phyloP scores from a whole-genome alignment of 2,113 vertebrate genomes.

The Ceyx cyanopectus region DNA sequence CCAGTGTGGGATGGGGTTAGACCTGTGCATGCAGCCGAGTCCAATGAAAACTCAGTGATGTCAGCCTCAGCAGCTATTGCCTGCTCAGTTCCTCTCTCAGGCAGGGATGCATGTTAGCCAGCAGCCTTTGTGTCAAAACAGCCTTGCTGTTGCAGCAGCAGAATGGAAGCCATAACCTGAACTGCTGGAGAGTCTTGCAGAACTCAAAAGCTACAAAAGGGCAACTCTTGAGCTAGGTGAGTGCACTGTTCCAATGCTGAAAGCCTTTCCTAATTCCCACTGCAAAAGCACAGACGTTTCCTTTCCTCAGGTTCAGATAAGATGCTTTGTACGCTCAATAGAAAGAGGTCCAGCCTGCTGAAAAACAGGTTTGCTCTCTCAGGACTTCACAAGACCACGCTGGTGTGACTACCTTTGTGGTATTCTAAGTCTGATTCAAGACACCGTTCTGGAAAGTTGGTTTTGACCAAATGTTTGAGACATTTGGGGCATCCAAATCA shows the following conservation, averaged over 20 bases:
- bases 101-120: slow-evolving; percentile 16
- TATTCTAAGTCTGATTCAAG: slow-evolving; percentile 51
- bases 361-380: slow-evolving; percentile 11
- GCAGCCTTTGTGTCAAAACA: slow-evolving; percentile 12
- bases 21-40: background rate
- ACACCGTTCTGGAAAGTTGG: slow-evolving; percentile 46
- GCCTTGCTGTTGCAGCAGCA: background rate
- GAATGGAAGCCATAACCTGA: background rate
- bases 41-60: slow-evolving; percentile 46
- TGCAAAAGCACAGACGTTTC: background rate
- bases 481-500: slow-evolving; percentile 27
- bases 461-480: slow-evolving; percentile 53
- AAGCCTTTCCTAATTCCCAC: background rate
- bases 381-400: slow-evolving; percentile 22
- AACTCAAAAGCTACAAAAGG: background rate
- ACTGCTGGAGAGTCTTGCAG: background rate
- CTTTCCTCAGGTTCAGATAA: background rate
- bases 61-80: slow-evolving; percentile 17
- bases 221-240: background rate
- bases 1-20: slow-evolving; percentile 26
- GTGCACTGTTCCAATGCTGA: background rate
- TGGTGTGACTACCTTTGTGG: slow-evolving; percentile 50
- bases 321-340: background rate
- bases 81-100: slow-evolving; percentile 9
- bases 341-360: background rate